Percentiles rank a stretch among this genome's conserved stretches.
Conservation (phyloP, 2,888 invertebrate genomes). For the Ceraclea dissimilis region DNA sequence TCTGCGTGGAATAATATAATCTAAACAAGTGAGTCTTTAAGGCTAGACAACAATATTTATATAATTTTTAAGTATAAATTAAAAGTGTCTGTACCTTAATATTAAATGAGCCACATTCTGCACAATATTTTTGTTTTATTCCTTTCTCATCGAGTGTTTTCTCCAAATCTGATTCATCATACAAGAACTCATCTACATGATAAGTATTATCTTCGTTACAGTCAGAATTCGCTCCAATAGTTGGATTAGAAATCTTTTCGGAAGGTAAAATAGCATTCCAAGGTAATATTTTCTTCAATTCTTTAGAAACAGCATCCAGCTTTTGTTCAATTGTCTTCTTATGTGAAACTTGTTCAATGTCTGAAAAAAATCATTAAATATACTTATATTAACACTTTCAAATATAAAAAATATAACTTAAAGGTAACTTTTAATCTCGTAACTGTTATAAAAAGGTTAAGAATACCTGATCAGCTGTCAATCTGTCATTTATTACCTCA, state of each 20-base stretch:
- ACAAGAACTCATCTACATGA: constrained; percentile 65
- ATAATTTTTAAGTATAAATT: neutral
- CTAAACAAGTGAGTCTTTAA: too few relatives aligned
- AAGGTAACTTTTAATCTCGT: neutral
- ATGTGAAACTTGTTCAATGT: constrained; percentile 14
- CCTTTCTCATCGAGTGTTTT: constrained; percentile 40
- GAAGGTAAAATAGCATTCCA: constrained; percentile 39
- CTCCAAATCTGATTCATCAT: constrained; percentile 56
- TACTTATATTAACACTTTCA: neutral
- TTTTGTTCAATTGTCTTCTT: constrained; percentile 29
- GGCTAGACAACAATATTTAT: too few relatives aligned
- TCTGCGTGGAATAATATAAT: too few relatives aligned
- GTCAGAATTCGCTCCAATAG: constrained; percentile 44
- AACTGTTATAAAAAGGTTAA: neutral
- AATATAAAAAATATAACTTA: neutral
- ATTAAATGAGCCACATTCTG: constrained; percentile 44
- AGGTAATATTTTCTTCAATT: constrained; percentile 33
- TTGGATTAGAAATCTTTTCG: constrained; percentile 39
- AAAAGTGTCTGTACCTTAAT: constrained; percentile 30
- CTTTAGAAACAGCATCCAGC: constrained; percentile 34
- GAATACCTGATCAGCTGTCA: neutral
- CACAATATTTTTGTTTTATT: constrained; percentile 44
- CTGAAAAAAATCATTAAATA: constrained; percentile 9
- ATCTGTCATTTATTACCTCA: neutral
- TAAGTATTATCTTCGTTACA: constrained; percentile 47